phyloP scores from a whole-genome alignment of 2,888 invertebrate genomes.

The Pristionchus arcanus region DNA sequence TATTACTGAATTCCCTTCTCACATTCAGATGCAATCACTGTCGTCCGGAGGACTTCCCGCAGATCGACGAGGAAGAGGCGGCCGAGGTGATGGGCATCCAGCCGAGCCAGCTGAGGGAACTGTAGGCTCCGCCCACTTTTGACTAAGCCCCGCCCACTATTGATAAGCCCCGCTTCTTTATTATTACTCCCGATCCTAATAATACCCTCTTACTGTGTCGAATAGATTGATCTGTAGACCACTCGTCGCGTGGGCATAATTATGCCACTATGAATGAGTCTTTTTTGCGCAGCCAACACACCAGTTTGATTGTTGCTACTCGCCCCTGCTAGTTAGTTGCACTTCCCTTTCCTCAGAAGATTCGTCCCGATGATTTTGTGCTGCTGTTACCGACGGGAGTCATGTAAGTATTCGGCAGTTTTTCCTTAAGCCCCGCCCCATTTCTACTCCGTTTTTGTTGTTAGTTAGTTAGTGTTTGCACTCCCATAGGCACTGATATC shows the following conservation, averaged over 20 bases:
- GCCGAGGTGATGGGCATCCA: background rate
- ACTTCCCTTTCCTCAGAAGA: background rate
- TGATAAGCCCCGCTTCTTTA: no score
- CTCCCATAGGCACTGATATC: background rate
- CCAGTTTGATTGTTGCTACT: background rate
- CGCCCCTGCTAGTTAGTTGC: background rate
- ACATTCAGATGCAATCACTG: constrained; percentile 29
- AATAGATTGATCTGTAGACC: no score
- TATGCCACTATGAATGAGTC: background rate
- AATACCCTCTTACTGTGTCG: no score
- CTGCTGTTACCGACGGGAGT: background rate
- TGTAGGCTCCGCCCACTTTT: background rate
- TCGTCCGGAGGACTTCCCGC: constrained; percentile 49
- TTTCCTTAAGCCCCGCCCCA: no score
- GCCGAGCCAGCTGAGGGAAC: constrained; percentile 15
- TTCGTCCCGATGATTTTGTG: background rate
- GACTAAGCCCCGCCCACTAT: background rate
- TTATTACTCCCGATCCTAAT: no score
- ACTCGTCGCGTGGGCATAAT: background rate
- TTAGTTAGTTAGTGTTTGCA: background rate
- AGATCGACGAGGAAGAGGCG: constrained; percentile 31
- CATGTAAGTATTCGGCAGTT: no score
- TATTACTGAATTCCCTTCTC: no score
- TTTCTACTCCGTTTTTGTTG: background rate
- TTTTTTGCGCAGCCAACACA: background rate